Evolutionary conservation across 1,140 invertebrate species (phyloP), one percentile per base, ranked within the genome.

Genomic region (Panagrolaimus sp.): DNA sequence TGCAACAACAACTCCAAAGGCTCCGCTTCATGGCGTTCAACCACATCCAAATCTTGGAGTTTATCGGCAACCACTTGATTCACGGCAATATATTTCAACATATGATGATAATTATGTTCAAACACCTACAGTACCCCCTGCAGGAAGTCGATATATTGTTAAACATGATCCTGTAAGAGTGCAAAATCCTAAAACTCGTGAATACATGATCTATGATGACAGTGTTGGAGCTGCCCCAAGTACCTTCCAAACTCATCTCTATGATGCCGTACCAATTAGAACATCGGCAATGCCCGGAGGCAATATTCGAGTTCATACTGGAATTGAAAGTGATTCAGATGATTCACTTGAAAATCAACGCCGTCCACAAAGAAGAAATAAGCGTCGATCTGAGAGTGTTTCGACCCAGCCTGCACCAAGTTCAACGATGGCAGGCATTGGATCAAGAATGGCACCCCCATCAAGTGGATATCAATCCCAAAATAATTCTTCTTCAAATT

Each of bases 311-410:
- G 21, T 21, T 28, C 52, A 28, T 58, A 21, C 52, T 58, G 52
- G 52, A 21, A 28, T 58, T 21, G 52, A 58, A 26, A 58, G 52
- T 26, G 52, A 58, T 58, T 58, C 52, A 21, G 52, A 58, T 21
- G 52, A 58, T 26, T 26, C 21, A 21, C 21, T 21, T 26, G 52
- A 58, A 26, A 28, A 58, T 26, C 21, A 21, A 8, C 21, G 21
- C 1, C 12, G 52, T 26, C 52, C 52, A 12, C 52, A 21, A 21
- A n/a, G 52, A 10, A n/a, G 52, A 58, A 21, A 26, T 21, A 58
- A 58, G 52, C 52, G 52, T 17, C 52, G 52, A 58, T 58, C 52
- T 21, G 52, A 58, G 17, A 4, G 2, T 38, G 32, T 38, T 38
- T 38, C 32, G 7, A 38, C 32, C 14, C 52, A n/a, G 17, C 52